Conservation (phyloP, 2,888 invertebrate species). For the Eupithecia subumbrata region DNA sequence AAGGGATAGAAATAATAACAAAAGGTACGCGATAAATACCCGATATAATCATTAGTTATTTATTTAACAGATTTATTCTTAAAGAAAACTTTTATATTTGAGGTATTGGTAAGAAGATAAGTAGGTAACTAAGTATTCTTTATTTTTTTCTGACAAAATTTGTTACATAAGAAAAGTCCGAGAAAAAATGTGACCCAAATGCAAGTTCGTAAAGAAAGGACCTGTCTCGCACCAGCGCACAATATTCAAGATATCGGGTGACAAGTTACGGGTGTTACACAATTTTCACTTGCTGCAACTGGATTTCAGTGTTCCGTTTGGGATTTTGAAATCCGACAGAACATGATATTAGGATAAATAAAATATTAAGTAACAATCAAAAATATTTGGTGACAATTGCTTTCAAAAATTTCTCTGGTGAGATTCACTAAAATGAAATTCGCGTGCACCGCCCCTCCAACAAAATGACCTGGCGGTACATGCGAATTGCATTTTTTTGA, state of each 20-base stretch:
- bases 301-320: constrained; percentile 15
- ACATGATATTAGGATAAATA: not conserved
- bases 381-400: no score
- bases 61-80: no score
- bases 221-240: not conserved
- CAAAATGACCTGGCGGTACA: no score
- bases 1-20: no score
- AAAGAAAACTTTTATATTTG: no score
- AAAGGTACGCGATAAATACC: no score
- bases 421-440: no score
- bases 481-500: no score
- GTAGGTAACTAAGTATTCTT: not conserved
- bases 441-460: no score
- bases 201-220: constrained; percentile 13
- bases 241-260: constrained; percentile 4
- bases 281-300: constrained; percentile 22
- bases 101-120: not conserved
- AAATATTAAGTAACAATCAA: no score
- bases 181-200: constrained; percentile 24
- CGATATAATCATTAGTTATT: no score
- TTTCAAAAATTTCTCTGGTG: no score
- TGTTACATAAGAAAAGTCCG: constrained; percentile 13
- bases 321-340: not conserved
- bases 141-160: not conserved
- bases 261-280: constrained; percentile 28